Evolutionary conservation across 2,888 invertebrate genomes (phyloP).

Genomic region (Rhogogaster chlorosoma): DNA sequence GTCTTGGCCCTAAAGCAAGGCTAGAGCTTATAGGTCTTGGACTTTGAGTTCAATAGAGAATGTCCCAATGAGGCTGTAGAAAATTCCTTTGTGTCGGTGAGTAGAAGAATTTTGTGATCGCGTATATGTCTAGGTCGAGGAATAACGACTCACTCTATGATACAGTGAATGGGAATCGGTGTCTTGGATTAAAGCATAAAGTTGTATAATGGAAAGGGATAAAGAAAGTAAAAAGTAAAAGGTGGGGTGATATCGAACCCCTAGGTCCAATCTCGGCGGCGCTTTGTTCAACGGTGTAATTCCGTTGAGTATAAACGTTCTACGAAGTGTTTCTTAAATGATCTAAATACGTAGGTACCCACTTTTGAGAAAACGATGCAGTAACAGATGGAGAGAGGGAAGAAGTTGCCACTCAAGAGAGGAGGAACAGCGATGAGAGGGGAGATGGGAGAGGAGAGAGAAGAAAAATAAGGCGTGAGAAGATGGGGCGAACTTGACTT

Average conservation of each 20-base stretch:
- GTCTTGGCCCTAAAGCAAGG: neutral
- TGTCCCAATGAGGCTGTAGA: neutral
- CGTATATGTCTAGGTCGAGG: neutral
- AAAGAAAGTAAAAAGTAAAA: neutral
- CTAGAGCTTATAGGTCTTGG: neutral
- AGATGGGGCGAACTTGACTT: neutral
- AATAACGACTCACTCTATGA: slow-evolving; percentile 25
- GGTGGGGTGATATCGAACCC: neutral
- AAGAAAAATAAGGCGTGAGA: neutral
- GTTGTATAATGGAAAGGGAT: neutral
- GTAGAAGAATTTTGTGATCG: slow-evolving; percentile 1
- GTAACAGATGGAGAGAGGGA: neutral
- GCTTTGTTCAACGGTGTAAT: neutral
- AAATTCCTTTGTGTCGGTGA: slow-evolving; percentile 3
- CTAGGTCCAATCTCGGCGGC: neutral
- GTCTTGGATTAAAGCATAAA: slow-evolving; percentile 2
- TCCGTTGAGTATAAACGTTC: slow-evolving; percentile 5
- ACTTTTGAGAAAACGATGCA: slow-evolving; percentile 13
- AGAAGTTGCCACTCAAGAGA: neutral
- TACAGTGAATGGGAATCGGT: neutral
- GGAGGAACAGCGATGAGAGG: neutral
- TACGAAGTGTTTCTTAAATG: slow-evolving; percentile 30
- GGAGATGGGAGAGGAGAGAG: neutral
- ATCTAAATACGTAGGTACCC: slow-evolving; percentile 6
- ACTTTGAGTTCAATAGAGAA: neutral